Percentiles rank a stretch among this genome's conserved stretches.
phyloP scores from a whole-genome alignment of 2,113 vertebrate species.

The Anser brachyrhynchus region DNA sequence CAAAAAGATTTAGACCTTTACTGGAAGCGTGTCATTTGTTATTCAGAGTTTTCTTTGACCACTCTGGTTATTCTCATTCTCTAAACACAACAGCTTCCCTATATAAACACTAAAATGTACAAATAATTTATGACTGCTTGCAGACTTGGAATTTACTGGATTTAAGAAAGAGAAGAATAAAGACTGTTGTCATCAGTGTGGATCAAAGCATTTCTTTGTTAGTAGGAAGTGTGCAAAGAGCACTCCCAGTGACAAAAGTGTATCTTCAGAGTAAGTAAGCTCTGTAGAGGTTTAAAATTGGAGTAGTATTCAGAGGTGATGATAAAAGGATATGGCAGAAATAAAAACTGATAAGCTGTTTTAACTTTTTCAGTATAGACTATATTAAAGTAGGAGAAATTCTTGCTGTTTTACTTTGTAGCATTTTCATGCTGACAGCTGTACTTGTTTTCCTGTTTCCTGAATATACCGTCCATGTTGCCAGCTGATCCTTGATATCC shows the following conservation, averaged over 20 bases:
- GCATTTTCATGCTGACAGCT: background rate
- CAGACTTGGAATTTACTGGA: background rate
- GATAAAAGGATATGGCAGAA: background rate
- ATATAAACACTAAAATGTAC: conserved; percentile 37
- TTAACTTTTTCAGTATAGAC: background rate
- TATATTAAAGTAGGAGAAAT: background rate
- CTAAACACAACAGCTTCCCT: conserved; percentile 44
- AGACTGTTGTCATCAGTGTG: background rate
- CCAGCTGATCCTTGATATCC: background rate
- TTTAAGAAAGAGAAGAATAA: conserved; percentile 45
- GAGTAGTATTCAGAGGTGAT: background rate
- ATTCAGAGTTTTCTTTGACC: conserved; percentile 26
- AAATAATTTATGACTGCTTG: conserved; percentile 47
- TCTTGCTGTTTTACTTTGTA: background rate
- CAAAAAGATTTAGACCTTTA: background rate
- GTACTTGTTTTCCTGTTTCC: background rate
- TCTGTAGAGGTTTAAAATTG: background rate
- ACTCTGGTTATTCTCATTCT: conserved; percentile 49
- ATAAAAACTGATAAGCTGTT: background rate
- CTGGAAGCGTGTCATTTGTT: conserved; percentile 14
- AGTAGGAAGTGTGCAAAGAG: background rate
- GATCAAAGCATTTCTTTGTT: conserved; percentile 52
- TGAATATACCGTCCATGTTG: background rate
- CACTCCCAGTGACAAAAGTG: background rate
- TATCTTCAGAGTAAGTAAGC: conserved; percentile 8